phyloP scores from a whole-genome alignment of 2,888 invertebrate genomes.

The Hirtodrosophila histrioides region DNA sequence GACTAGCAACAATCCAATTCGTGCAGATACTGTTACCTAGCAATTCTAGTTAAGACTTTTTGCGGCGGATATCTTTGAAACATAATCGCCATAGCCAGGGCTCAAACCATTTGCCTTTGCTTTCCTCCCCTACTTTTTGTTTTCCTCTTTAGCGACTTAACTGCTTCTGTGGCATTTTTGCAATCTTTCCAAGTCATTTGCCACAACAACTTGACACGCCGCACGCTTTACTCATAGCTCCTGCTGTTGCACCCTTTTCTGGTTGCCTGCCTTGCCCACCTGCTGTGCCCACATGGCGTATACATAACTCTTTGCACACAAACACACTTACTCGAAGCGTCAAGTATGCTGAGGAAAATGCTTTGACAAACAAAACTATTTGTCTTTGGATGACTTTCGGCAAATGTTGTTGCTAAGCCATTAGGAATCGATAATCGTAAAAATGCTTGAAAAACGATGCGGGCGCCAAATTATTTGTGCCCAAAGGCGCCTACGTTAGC shows the following conservation, averaged over 20 bases:
- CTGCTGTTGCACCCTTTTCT: background rate
- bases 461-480: conserved; percentile 50
- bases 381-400: conserved; percentile 65
- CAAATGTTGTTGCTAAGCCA: conserved; percentile 44
- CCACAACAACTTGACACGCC: conserved; percentile 50
- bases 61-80: conserved; percentile 24
- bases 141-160: conserved; percentile 24
- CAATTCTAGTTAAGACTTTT: conserved; percentile 5
- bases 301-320: conserved; percentile 46
- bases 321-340: conserved; percentile 3
- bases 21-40: background rate
- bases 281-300: conserved; percentile 43
- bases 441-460: conserved; percentile 66
- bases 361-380: conserved; percentile 74
- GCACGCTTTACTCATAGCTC: conserved; percentile 4
- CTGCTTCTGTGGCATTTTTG: conserved; percentile 47
- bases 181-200: conserved; percentile 64
- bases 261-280: conserved; percentile 18
- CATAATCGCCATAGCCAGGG: conserved; percentile 27
- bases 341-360: conserved; percentile 50
- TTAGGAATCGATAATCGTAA: conserved; percentile 70
- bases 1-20: background rate
- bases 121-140: conserved; percentile 4
- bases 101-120: conserved; percentile 7
- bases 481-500: conserved; percentile 36